A percentile compares a stretch with the other conserved stretches of the same genome.
Evolutionary conservation across 2,888 invertebrate genomes (phyloP).

Genomic region (Synanthedon tipuliformis): DNA sequence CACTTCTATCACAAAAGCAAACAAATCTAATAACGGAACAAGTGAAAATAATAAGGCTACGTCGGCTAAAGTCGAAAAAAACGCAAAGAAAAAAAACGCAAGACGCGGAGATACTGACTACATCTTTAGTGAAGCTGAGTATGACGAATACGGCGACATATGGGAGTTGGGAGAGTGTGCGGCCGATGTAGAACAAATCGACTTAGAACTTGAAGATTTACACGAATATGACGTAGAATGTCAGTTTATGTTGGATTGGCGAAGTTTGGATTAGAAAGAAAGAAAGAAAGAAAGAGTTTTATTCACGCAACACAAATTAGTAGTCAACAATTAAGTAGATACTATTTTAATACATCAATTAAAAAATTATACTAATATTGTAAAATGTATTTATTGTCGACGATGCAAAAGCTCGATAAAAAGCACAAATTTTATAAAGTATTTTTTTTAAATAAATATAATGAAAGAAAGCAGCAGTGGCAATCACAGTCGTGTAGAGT

Average conservation of each 20-base stretch:
- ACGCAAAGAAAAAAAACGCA: not conserved
- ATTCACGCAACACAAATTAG: too few species aligned
- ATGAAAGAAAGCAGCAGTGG: not conserved
- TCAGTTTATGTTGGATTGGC: slow-evolving; percentile 35
- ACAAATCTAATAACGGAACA: not conserved
- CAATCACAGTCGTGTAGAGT: too few species aligned
- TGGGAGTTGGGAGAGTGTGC: slow-evolving; percentile 29
- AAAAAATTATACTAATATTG: not conserved
- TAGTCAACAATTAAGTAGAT: too few species aligned
- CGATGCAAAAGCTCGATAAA: too few species aligned
- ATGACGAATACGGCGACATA: slow-evolving; percentile 36
- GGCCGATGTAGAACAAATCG: slow-evolving; percentile 28
- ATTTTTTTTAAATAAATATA: not conserved
- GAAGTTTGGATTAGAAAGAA: slow-evolving; percentile 35
- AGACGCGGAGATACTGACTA: slow-evolving; percentile 35
- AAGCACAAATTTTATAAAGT: not conserved
- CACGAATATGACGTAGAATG: slow-evolving; percentile 44
- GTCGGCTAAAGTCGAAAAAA: slow-evolving; percentile 1
- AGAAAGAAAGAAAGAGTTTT: too few species aligned
- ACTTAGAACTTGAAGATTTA: slow-evolving; percentile 31
- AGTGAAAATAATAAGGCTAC: slow-evolving; percentile 4
- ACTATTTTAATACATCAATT: too few species aligned
- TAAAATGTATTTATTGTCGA: too few species aligned
- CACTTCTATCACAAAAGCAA: not conserved
- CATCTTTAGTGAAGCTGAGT: slow-evolving; percentile 43